Evolutionary conservation across 2,888 invertebrate genomes (phyloP).

Genomic region (Hydrotaea cyrtoneurina): DNA sequence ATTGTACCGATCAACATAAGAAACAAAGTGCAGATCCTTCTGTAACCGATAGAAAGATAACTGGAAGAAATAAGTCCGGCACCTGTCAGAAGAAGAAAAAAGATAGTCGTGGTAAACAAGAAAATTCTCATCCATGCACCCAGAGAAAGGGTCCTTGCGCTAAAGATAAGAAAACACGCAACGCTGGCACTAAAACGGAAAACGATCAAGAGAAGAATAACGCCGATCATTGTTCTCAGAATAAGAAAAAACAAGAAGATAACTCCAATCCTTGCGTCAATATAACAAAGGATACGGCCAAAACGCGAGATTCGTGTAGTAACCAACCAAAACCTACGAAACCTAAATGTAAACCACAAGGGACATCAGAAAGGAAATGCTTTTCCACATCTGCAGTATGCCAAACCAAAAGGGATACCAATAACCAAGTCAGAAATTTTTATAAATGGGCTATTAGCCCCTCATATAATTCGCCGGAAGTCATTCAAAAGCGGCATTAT

Average conservation of each 20-base stretch:
- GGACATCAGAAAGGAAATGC: background rate
- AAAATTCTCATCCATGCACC: slow-evolving; percentile 37
- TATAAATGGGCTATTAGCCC: too few relatives aligned
- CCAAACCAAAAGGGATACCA: background rate
- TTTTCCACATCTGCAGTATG: slow-evolving; percentile 4
- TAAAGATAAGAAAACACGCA: slow-evolving; percentile 36
- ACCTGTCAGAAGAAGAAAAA: too few relatives aligned
- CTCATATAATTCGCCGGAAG: too few relatives aligned
- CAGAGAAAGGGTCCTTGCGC: slow-evolving; percentile 28
- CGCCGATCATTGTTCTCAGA: background rate
- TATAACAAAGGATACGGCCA: too few relatives aligned
- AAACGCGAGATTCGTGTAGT: background rate
- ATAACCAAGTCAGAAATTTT: background rate
- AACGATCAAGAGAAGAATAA: slow-evolving; percentile 5
- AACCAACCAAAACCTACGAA: slow-evolving; percentile 26
- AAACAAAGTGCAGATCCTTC: too few relatives aligned
- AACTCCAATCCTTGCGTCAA: too few relatives aligned
- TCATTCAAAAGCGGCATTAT: too few relatives aligned
- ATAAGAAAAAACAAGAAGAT: background rate
- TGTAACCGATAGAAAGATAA: too few relatives aligned
- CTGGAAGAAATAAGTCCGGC: too few relatives aligned
- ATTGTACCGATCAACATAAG: background rate
- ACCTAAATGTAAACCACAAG: slow-evolving; percentile 38
- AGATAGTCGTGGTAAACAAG: background rate
- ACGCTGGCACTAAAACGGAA: slow-evolving; percentile 33